A percentile compares a stretch with the other conserved stretches of the same genome.
These are phyloP conservation scores for Villa cingulata DNA, from an alignment of 2,888 invertebrate species.

Conservation along the genomic window DNA sequence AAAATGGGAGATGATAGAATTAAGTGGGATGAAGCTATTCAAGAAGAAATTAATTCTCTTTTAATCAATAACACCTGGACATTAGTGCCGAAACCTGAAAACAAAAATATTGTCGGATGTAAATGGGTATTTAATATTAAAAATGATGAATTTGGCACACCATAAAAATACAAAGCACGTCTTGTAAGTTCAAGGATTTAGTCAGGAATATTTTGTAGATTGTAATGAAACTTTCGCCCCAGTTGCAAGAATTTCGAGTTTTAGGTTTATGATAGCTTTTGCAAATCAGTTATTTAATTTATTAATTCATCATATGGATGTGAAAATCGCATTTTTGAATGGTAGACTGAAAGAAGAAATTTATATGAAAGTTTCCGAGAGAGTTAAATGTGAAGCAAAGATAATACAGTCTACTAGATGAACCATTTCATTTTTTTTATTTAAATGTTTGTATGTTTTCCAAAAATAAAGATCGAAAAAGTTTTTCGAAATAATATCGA, in stretches of 20 bases:
- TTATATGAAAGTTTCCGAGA: slow-evolving; percentile 12
- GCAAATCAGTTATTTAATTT: slow-evolving; percentile 14
- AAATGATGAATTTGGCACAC: slow-evolving; percentile 10
- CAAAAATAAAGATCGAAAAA: no score
- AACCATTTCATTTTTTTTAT: no score
- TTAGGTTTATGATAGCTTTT: slow-evolving; percentile 12
- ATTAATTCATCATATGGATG: slow-evolving; percentile 14
- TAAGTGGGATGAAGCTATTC: slow-evolving; percentile 16
- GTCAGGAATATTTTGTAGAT: slow-evolving; percentile 11
- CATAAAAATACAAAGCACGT: slow-evolving; percentile 12
- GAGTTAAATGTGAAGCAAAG: slow-evolving; percentile 4
- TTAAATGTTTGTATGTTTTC: no score
- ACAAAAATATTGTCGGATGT: slow-evolving; percentile 16
- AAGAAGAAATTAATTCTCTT: slow-evolving; percentile 16
- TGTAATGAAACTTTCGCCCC: no score
- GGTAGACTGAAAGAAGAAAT: slow-evolving; percentile 14
- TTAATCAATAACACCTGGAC: slow-evolving; percentile 15
- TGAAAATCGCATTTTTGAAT: slow-evolving; percentile 14
- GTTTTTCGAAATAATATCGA: no score
- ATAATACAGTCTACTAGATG: no score
- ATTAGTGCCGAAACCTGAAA: slow-evolving; percentile 11
- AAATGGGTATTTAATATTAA: slow-evolving; percentile 17
- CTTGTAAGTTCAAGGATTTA: slow-evolving; percentile 12
- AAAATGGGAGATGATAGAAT: slow-evolving; percentile 12
- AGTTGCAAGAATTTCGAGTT: slow-evolving; percentile 12